These are phyloP conservation scores for Halichondria panicea DNA, from an alignment of 37 sponge, comb jelly and placozoan genomes.

Conservation along the genomic window DNA sequence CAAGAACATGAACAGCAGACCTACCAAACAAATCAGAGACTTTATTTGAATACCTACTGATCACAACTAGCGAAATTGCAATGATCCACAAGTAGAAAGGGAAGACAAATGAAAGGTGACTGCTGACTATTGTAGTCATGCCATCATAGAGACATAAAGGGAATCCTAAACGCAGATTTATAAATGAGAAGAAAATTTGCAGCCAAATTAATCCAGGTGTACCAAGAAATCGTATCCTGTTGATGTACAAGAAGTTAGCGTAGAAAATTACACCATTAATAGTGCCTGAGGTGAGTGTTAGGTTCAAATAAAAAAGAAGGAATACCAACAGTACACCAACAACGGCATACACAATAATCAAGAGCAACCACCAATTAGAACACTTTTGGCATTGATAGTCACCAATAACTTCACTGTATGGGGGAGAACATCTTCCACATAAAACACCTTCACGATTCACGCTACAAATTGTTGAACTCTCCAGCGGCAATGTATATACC, in stretches of 20 bases:
- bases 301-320: conserved; percentile 22
- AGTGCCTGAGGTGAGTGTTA: conserved; percentile 41
- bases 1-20: conserved; percentile 20
- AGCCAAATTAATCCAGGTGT: background rate
- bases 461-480: too few relatives aligned
- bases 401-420: conserved; percentile 30
- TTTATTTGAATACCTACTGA: background rate
- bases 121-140: background rate
- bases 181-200: conserved; percentile 10
- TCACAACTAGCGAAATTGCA: background rate
- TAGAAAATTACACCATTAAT: conserved; percentile 44
- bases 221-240: background rate
- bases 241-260: conserved; percentile 27
- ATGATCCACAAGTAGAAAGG: conserved; percentile 22
- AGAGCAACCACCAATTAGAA: conserved; percentile 21
- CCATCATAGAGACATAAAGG: conserved; percentile 35
- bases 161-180: conserved; percentile 39
- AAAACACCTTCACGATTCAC: conserved; percentile 27
- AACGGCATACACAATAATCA: conserved; percentile 5
- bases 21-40: background rate
- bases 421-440: conserved; percentile 28
- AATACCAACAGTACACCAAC: conserved; percentile 19
- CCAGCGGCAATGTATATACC: background rate
- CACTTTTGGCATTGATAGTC: conserved; percentile 14
- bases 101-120: background rate